Evolutionary conservation across 2,888 invertebrate species (phyloP).

Genomic region (Herminia tarsipennalis): DNA sequence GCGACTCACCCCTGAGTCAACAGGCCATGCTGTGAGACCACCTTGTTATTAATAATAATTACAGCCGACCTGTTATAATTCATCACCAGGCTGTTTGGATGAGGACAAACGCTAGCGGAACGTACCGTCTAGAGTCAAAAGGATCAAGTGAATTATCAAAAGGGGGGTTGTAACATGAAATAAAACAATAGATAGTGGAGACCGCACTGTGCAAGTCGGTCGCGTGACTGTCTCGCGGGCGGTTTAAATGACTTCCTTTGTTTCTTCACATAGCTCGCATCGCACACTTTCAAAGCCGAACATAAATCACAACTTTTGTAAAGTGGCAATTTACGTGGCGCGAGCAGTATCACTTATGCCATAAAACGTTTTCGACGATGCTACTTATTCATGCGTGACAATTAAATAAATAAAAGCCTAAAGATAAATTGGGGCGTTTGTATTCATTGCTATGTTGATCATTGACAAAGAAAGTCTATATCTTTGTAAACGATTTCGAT

Average conservation of each 20-base stretch:
- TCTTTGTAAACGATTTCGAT: no score
- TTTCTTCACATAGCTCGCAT: constrained; percentile 71
- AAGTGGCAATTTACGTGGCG: constrained; percentile 54
- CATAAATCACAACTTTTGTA: constrained; percentile 61
- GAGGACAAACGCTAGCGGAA: constrained; percentile 3
- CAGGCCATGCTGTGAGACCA: constrained; percentile 57
- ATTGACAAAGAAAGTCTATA: no score
- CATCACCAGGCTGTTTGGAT: constrained; percentile 25
- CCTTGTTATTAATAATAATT: constrained; percentile 60
- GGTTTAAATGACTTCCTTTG: constrained; percentile 77
- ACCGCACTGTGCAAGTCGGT: constrained; percentile 57
- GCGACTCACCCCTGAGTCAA: constrained; percentile 66
- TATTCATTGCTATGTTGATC: no score
- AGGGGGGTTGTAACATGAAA: constrained; percentile 49
- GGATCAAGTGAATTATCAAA: constrained; percentile 43
- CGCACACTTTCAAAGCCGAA: constrained; percentile 57
- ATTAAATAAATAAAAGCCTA: constrained; percentile 30
- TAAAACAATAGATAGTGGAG: constrained; percentile 64
- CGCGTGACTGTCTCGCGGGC: constrained; percentile 77
- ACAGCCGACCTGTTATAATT: constrained; percentile 30
- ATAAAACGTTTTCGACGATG: constrained; percentile 36
- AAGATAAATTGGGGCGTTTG: no score
- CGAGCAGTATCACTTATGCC: constrained; percentile 45
- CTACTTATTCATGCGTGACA: constrained; percentile 25
- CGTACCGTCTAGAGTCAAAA: constrained; percentile 25